Evolutionary conservation across 2,113 vertebrate species (phyloP).

Genomic region (Ptychochromis oligacanthus): DNA sequence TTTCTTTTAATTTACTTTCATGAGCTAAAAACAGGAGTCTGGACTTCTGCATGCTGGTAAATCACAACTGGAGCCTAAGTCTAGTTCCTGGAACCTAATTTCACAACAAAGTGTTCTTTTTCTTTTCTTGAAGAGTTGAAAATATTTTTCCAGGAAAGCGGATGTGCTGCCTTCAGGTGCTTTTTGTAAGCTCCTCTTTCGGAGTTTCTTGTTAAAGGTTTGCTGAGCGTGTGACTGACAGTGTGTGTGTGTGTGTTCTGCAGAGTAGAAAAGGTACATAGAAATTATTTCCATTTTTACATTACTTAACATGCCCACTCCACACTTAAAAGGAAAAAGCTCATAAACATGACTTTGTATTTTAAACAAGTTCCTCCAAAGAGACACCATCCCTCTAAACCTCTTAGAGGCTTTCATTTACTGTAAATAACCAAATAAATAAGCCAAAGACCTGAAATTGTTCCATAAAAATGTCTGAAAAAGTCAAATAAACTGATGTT

Average conservation of each 20-base stretch:
- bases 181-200: no score
- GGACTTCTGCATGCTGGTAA: background rate
- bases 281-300: no score
- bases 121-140: no score
- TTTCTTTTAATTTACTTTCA: fast-evolving
- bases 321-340: no score
- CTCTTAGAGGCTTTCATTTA: background rate
- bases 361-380: no score
- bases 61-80: background rate
- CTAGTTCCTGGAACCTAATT: conserved; percentile 35
- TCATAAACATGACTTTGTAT: no score
- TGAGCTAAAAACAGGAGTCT: background rate
- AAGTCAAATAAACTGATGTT: background rate
- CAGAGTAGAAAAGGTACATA: no score
- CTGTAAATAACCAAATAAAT: no score
- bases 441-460: fast-evolving
- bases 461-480: fast-evolving
- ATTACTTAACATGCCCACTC: no score
- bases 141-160: no score
- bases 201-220: background rate
- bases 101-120: background rate
- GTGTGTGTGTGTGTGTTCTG: no score
- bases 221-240: background rate
- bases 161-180: no score
- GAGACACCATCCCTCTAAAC: background rate